Base-by-base conservation (phyloP, 2,888 invertebrate genomes). In the Augiades crinisus region DNA sequence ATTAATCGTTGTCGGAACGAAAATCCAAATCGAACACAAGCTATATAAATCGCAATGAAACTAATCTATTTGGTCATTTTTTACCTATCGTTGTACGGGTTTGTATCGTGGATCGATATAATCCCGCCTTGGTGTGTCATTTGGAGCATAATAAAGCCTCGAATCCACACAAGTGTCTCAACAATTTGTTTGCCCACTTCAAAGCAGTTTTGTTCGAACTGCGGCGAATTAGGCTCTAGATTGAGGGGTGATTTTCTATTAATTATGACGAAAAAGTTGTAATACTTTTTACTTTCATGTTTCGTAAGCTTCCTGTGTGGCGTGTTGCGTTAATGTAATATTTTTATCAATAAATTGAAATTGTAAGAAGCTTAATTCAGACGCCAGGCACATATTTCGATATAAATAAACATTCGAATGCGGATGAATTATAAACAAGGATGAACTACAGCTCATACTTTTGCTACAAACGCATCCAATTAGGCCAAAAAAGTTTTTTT, bases 111-210 rank as follows among this genome's bases (percentile, higher is more conserved):
- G 43, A 78, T 81, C 79, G 74, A 82, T 78, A 68, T 78, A 84
- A 81, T 76, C 77, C 78, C 60, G 66, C 63, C 65, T 65, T 62
- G 62, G 74, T 70, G 68, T 77, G 75, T 78, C 78, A 76, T 80
- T 78, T 78, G 72, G 75, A 74, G 71, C 71, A 74, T 74, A 76
- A 74, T 71, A 76, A 75, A 73, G 73, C 73, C 62, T 64, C 65
- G 83, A 85, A 83, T 61, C 78, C 80, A 57, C 64, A 67, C 74
- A 82, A 86, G 81, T 85, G 77, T 75, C 68, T 64, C 58, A 57
- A 69, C 73, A 76, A 80, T 81, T 85, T 79, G 78, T 82, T 83
- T 80, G 68, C 72, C 70, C 71, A 80, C 78, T 77, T 78, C 77
- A 78, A 81, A 76, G 75, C 70, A 62, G 68, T 67, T 67, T 69